Evolutionary conservation across 2,888 invertebrate species (phyloP).

Genomic region (Drosophila lutescens): DNA sequence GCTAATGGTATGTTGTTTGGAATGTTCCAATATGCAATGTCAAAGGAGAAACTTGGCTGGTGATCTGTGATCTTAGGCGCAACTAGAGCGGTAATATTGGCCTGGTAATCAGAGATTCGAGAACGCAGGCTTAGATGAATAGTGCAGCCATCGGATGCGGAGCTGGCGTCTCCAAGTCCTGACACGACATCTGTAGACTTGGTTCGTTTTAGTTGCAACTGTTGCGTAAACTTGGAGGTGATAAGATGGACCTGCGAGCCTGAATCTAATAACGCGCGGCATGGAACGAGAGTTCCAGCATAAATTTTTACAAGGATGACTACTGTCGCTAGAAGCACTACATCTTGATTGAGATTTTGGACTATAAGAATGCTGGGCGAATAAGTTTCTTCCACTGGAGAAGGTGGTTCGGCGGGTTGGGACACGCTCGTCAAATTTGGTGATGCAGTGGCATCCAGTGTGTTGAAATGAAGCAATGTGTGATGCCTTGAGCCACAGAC

Average conservation of each 20-base stretch:
- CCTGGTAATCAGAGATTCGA: too few species aligned
- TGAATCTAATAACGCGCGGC: slow-evolving; percentile 1
- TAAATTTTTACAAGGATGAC: neutral
- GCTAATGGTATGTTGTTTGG: neutral
- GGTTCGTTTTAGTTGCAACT: neutral
- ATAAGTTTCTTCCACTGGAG: too few species aligned
- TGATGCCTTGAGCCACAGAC: too few species aligned
- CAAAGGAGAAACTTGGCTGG: too few species aligned
- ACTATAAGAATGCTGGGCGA: neutral
- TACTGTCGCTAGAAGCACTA: neutral
- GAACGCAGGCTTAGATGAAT: too few species aligned
- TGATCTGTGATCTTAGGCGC: too few species aligned
- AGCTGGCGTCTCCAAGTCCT: neutral
- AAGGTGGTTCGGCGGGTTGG: too few species aligned
- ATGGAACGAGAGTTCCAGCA: neutral
- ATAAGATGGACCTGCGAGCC: neutral
- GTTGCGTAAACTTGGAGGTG: neutral
- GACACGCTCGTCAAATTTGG: too few species aligned
- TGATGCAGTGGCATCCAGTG: too few species aligned
- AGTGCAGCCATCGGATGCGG: neutral
- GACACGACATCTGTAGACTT: neutral
- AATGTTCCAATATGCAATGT: neutral
- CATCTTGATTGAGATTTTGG: slow-evolving; percentile 1
- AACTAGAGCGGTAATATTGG: too few species aligned
- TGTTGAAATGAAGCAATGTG: too few species aligned